These are phyloP conservation scores for Limonius californicus DNA, from an alignment of 1,140 invertebrate species.

Conservation along the genomic window DNA sequence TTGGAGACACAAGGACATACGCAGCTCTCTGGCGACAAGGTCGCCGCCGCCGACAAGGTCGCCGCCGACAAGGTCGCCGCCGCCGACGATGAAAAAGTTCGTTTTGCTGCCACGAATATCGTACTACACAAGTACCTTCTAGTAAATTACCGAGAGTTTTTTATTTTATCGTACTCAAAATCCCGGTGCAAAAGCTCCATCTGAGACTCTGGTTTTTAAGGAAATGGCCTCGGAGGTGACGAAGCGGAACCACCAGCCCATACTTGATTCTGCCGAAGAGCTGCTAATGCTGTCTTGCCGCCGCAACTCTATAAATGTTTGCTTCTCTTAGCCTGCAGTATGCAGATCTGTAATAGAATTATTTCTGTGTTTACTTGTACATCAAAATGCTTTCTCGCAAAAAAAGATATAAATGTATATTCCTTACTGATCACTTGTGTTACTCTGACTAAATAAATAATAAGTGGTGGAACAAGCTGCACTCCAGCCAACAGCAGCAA, in stretches of 20 bases:
- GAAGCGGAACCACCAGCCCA: no score
- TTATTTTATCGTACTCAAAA: no score
- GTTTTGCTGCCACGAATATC: no score
- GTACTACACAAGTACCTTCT: no score
- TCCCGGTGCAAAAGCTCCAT: no score
- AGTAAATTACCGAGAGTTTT: no score
- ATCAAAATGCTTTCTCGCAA: slow-evolving; percentile 36
- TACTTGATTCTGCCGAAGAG: not conserved
- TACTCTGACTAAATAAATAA: slow-evolving; percentile 21
- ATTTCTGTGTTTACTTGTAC: slow-evolving; percentile 36
- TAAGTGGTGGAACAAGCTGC: slow-evolving; percentile 16
- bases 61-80: no score
- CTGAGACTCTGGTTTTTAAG: not conserved
- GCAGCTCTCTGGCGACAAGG: not conserved
- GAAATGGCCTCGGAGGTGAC: no score
- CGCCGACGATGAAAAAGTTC: no score
- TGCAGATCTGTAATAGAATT: slow-evolving; percentile 38
- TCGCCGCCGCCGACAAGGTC: no score
- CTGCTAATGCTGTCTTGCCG: slow-evolving; percentile 1
- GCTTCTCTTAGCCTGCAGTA: slow-evolving; percentile 43
- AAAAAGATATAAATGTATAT: slow-evolving; percentile 24
- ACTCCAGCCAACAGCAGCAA: slow-evolving; percentile 25
- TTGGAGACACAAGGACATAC: not conserved
- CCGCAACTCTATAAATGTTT: slow-evolving; percentile 37
- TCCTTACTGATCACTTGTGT: slow-evolving; percentile 29